phyloP scores from a whole-genome alignment of 2,888 invertebrate species.

The Argyra leucocephala region DNA sequence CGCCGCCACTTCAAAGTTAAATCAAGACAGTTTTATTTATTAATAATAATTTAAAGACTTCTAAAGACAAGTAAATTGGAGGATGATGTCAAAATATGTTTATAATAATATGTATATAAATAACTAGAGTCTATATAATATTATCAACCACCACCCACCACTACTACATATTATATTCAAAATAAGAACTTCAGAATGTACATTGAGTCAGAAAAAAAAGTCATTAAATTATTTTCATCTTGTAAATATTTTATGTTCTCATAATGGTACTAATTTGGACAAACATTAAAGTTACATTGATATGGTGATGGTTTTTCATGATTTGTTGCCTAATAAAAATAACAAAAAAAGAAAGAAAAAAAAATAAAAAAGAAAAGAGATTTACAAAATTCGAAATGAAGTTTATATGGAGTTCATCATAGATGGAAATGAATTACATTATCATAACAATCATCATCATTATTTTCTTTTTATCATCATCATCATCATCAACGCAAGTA shows the following conservation, averaged over 20 bases:
- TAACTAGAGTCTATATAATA: no score
- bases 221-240: not conserved
- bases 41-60: not conserved
- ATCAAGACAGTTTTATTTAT: no score
- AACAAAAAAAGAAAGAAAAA: not conserved
- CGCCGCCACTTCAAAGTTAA: not conserved
- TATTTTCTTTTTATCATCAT: not conserved
- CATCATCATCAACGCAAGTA: not conserved
- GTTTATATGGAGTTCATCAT: not conserved
- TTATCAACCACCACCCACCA: no score
- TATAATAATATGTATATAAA: no score
- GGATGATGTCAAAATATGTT: no score
- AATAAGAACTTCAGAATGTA: no score
- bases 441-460: not conserved
- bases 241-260: not conserved
- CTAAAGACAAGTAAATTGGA: not conserved
- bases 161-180: no score
- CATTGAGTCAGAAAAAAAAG: not conserved
- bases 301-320: not conserved
- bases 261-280: constrained; percentile 2
- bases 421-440: not conserved
- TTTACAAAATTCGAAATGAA: not conserved
- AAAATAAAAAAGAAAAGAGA: not conserved
- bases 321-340: not conserved
- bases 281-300: not conserved